A percentile compares a stretch with the other conserved stretches of the same genome.
Conservation (phyloP, 1,140 invertebrate genomes). For the Mactra quadrangularis region DNA sequence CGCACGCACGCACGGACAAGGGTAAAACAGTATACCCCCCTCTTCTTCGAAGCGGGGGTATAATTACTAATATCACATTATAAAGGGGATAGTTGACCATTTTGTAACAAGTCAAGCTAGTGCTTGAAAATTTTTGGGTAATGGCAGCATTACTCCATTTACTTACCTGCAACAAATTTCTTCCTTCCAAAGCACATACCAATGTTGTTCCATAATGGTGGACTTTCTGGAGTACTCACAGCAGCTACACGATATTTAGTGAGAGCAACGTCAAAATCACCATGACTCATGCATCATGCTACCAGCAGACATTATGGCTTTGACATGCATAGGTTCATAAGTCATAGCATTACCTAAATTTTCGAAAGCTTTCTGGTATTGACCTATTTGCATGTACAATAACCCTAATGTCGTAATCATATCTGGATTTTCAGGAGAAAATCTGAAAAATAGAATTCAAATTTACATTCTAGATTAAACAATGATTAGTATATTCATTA, state of each 20-base stretch:
- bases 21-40: too few species aligned
- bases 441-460: too few species aligned
- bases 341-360: constrained; percentile 91
- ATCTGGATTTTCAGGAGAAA: constrained; percentile 90
- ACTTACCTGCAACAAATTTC: constrained; percentile 95
- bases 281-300: constrained; percentile 93
- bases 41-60: too few species aligned
- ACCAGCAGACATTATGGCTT: constrained; percentile 91
- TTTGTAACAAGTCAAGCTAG: too few species aligned
- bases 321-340: constrained; percentile 88
- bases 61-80: not conserved
- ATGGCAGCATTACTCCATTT: too few species aligned
- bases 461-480: too few species aligned
- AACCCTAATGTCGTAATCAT: constrained; percentile 91
- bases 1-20: too few species aligned
- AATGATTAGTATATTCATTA: too few species aligned
- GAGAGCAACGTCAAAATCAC: constrained; percentile 93
- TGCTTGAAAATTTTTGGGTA: too few species aligned
- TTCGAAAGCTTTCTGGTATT: constrained; percentile 92
- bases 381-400: constrained; percentile 89
- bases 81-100: too few species aligned
- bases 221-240: constrained; percentile 90
- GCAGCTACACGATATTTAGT: constrained; percentile 93
- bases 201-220: constrained; percentile 96
- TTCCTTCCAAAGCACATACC: constrained; percentile 96